Percentiles rank a stretch among this genome's conserved stretches.
Conservation (phyloP, 2,797 vertebrate species). For the Cryptoblepharus egeriae region DNA sequence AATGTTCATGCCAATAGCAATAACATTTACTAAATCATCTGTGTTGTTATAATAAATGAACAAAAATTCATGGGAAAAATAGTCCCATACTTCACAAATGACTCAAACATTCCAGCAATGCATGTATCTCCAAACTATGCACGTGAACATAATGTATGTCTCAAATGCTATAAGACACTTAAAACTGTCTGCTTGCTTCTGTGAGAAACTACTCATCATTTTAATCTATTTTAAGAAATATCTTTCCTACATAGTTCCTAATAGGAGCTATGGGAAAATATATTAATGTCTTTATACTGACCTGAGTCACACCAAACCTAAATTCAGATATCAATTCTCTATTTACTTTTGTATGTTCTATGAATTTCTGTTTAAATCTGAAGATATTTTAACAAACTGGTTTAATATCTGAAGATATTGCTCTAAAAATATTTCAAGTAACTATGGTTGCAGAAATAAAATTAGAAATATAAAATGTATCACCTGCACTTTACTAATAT, state of each 20-base stretch:
- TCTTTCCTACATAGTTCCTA: constrained; percentile 27
- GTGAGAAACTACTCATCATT: constrained; percentile 57
- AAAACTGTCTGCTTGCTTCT: constrained; percentile 49
- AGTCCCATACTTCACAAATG: constrained; percentile 35
- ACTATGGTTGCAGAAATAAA: neutral
- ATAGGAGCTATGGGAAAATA: neutral
- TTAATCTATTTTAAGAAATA: constrained; percentile 41
- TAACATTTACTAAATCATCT: constrained; percentile 32
- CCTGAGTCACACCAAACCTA: neutral
- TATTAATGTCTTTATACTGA: neutral
- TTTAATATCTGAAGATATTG: too few relatives aligned
- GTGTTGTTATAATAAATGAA: neutral
- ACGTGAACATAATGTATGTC: constrained; percentile 23
- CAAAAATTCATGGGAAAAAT: constrained; percentile 53
- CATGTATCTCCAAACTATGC: constrained; percentile 19
- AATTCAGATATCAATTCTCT: neutral
- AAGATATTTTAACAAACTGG: too few relatives aligned
- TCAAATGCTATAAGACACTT: constrained; percentile 46
- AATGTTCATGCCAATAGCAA: constrained; percentile 7
- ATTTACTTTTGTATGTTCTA: neutral
- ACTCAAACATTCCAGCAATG: constrained; percentile 40
- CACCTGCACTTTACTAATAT: neutral
- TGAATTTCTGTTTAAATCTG: neutral
- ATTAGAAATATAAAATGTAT: neutral
- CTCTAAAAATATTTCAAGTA: neutral